Conservation (phyloP, 2,113 vertebrate species). For the Anolis carolinensis region DNA sequence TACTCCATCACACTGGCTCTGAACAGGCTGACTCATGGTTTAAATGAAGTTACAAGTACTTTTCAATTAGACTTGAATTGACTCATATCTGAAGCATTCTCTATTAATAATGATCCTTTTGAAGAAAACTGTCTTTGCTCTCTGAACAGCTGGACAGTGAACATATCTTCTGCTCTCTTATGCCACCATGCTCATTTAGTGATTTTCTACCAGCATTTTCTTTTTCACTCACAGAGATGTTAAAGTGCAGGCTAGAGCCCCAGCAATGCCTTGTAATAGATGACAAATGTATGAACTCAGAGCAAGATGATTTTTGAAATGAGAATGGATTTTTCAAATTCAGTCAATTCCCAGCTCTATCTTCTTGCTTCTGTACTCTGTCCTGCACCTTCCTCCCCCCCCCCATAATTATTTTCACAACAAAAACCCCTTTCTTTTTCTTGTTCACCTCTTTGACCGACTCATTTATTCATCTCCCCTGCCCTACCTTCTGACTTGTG, state of each 20-base stretch:
- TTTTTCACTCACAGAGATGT: constrained; percentile 5
- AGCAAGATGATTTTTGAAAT: constrained; percentile 34
- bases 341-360: too few relatives aligned
- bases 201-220: constrained; percentile 16
- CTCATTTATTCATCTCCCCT: too few relatives aligned
- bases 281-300: constrained; percentile 29
- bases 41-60: neutral
- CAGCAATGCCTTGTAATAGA: constrained; percentile 13
- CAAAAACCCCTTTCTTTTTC: too few relatives aligned
- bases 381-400: too few relatives aligned
- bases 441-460: too few relatives aligned
- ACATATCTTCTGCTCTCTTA: constrained; percentile 16
- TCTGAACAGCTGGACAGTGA: constrained; percentile 9
- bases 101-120: constrained; percentile 22
- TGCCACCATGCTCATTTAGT: neutral
- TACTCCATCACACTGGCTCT: too few relatives aligned
- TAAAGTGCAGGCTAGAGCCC: constrained; percentile 7
- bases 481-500: too few relatives aligned
- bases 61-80: neutral
- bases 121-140: constrained; percentile 18
- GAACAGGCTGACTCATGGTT: neutral
- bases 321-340: constrained; percentile 46
- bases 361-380: too few relatives aligned
- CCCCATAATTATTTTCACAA: too few relatives aligned
- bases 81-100: neutral